Evolutionary conservation across 2,888 invertebrate species (phyloP).

Genomic region (Drosophila subquinaria): DNA sequence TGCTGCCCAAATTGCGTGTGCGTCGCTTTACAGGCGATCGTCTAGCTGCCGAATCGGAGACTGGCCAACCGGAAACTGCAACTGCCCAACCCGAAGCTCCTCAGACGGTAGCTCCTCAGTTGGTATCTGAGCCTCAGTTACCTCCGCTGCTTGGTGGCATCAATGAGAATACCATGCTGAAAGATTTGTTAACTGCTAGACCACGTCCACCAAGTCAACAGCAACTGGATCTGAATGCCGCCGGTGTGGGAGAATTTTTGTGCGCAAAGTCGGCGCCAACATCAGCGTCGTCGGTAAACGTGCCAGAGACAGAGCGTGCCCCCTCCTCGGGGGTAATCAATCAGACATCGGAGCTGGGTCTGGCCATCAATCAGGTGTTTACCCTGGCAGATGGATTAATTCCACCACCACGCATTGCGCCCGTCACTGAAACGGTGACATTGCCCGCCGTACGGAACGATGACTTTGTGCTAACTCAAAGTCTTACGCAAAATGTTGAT

Average conservation of each 20-base stretch:
- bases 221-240: constrained; percentile 40
- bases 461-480: constrained; percentile 45
- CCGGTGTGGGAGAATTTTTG: constrained; percentile 45
- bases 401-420: not conserved
- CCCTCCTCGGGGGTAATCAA: constrained; percentile 14
- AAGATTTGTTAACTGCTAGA: constrained; percentile 49
- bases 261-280: constrained; percentile 38
- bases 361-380: constrained; percentile 71
- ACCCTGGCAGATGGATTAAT: constrained; percentile 21
- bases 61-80: not conserved
- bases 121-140: not conserved
- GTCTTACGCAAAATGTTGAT: constrained; percentile 9
- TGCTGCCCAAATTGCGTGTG: constrained; percentile 68
- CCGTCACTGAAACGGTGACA: not conserved
- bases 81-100: not conserved
- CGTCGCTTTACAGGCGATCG: constrained; percentile 81
- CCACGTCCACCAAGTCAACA: constrained; percentile 51
- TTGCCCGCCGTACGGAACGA: constrained; percentile 19
- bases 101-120: not conserved
- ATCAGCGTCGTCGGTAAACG: not conserved
- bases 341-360: constrained; percentile 42
- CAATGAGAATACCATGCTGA: constrained; percentile 35
- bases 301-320: not conserved
- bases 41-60: constrained; percentile 16
- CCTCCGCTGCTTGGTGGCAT: not conserved